Conservation (phyloP, 2,888 invertebrate genomes). For the Pterobdella sp. region DNA sequence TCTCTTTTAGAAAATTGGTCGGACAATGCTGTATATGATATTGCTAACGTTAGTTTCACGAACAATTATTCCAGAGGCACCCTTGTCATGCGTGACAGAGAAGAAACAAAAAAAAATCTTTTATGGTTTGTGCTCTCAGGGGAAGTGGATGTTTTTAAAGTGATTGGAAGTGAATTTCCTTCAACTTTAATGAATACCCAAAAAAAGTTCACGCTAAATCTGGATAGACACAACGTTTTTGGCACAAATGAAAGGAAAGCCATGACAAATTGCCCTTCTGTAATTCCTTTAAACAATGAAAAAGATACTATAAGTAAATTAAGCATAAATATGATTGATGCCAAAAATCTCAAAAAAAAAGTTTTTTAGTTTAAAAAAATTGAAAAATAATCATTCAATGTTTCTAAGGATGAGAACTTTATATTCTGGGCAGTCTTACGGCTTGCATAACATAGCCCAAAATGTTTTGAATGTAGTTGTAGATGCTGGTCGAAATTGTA, state of each 20-base stretch:
- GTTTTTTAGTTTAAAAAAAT: no score
- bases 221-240: no score
- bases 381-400: no score
- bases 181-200: not conserved
- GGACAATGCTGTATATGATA: constrained; percentile 15
- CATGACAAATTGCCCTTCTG: no score
- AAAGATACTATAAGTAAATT: no score
- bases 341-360: no score
- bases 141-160: constrained; percentile 21
- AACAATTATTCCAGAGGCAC: constrained; percentile 13
- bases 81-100: not conserved
- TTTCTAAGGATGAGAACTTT: no score
- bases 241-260: no score
- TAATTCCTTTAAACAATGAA: no score
- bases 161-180: not conserved
- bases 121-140: constrained; percentile 16
- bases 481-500: not conserved
- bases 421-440: constrained; percentile 14
- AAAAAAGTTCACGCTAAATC: no score
- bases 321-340: no score
- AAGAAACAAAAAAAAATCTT: not conserved
- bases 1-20: constrained; percentile 11
- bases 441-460: constrained; percentile 7
- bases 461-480: not conserved
- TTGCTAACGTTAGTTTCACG: constrained; percentile 13